These are phyloP conservation scores for Elachura formosa DNA, from an alignment of 2,113 vertebrate genomes.

Conservation along the genomic window DNA sequence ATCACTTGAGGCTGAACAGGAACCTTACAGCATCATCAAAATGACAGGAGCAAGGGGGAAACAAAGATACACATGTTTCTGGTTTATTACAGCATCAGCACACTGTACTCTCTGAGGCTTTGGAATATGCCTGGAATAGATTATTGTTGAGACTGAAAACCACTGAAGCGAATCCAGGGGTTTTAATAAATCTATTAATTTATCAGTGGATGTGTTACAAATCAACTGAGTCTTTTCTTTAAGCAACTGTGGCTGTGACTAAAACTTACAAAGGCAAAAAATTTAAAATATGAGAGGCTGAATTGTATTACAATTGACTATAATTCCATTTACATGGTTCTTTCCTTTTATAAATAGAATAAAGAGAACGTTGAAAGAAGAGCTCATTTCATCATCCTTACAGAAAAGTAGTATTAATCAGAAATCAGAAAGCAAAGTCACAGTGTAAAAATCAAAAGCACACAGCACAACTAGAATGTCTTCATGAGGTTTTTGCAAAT, in stretches of 20 bases:
- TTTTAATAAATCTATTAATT: slow-evolving; percentile 23
- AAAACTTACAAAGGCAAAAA: background rate
- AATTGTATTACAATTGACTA: background rate
- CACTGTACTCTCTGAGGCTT: background rate
- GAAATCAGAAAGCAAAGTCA: background rate
- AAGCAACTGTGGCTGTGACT: background rate
- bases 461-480: background rate
- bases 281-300: background rate
- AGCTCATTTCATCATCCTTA: background rate
- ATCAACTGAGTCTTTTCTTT: background rate
- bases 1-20: background rate
- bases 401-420: background rate
- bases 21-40: background rate
- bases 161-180: background rate
- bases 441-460: background rate
- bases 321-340: background rate
- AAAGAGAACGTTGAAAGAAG: background rate
- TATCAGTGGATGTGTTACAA: background rate
- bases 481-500: background rate
- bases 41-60: background rate
- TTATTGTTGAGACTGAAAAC: background rate
- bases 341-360: background rate
- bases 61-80: background rate
- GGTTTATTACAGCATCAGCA: background rate
- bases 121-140: background rate